Conservation (phyloP, 2,888 invertebrate genomes). For the Phaedon cochleariae region DNA sequence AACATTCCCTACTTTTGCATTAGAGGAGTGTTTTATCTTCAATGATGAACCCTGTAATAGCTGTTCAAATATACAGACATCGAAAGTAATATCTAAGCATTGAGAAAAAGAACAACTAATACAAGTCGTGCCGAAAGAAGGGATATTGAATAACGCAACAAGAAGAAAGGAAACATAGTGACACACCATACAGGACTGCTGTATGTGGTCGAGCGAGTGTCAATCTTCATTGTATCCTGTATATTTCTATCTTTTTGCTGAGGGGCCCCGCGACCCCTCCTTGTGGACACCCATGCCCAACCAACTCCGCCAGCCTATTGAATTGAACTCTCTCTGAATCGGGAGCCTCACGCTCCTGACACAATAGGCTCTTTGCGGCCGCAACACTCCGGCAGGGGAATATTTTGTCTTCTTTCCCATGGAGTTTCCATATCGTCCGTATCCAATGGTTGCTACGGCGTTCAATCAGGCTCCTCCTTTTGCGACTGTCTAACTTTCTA, state of each 20-base stretch:
- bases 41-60: no score
- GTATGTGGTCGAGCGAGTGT: no score
- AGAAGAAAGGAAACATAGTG: no score
- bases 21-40: no score
- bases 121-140: no score
- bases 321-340: not conserved
- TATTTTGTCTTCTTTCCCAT: conserved; percentile 43
- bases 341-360: not conserved
- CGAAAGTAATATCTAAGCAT: no score
- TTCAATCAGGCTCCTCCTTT: conserved; percentile 51
- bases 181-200: no score
- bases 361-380: conserved; percentile 27
- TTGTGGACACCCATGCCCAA: not conserved
- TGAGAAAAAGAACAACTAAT: no score
- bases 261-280: no score
- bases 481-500: conserved; percentile 50
- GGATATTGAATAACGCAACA: no score
- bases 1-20: no score
- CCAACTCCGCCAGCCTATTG: not conserved
- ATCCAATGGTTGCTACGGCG: conserved; percentile 48
- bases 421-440: conserved; percentile 42
- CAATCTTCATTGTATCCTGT: not conserved
- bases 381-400: conserved; percentile 24
- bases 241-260: not conserved
- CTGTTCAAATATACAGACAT: no score